A percentile compares a stretch with the other conserved stretches of the same genome.
These are phyloP conservation scores for Leucopsar rothschildi DNA, from an alignment of 2,113 vertebrate species.

Conservation along the genomic window DNA sequence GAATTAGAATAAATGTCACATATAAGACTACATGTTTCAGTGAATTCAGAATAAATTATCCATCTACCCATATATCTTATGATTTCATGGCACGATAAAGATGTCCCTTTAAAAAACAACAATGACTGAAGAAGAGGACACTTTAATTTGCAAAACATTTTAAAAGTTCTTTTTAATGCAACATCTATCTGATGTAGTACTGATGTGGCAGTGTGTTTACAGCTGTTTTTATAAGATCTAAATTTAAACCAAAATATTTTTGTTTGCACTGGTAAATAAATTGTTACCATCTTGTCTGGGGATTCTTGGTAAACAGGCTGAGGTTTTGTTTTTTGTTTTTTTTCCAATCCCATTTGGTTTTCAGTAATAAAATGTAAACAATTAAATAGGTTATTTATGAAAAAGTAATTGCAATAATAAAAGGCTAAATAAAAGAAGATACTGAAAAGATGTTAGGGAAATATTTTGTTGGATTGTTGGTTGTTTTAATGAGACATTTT, in stretches of 20 bases:
- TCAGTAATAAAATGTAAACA: background rate
- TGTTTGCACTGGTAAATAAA: background rate
- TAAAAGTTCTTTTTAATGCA: background rate
- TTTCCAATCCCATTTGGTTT: background rate
- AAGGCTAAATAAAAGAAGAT: background rate
- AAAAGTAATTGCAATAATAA: background rate
- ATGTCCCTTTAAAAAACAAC: background rate
- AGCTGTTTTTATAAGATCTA: background rate
- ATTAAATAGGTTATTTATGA: background rate
- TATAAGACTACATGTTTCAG: background rate
- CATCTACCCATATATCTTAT: background rate
- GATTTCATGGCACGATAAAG: background rate
- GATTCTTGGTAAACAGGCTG: background rate
- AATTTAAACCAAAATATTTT: background rate
- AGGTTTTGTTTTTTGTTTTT: background rate
- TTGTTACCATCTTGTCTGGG: background rate
- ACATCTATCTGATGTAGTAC: background rate
- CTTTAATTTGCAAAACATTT: background rate
- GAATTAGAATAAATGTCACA: background rate
- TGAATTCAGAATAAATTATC: background rate
- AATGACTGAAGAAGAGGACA: background rate
- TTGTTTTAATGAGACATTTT: background rate
- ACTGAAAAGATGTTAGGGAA: background rate
- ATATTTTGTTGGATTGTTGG: background rate
- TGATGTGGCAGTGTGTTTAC: background rate